These are phyloP conservation scores for Lepidurus couesii DNA, from an alignment of 1,140 invertebrate species.

Conservation along the genomic window DNA sequence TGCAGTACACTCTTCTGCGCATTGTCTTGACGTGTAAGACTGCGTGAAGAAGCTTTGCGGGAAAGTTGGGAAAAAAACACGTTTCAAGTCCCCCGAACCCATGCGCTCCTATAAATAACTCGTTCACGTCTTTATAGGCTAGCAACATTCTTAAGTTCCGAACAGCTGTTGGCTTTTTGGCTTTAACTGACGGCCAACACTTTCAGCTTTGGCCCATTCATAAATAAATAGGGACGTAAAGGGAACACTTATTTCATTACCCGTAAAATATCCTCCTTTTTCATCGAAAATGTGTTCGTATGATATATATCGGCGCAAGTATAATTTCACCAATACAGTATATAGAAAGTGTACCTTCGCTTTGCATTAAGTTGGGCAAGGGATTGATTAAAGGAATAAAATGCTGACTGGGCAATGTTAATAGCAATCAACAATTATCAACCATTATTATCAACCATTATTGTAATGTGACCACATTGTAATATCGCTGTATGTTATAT, in stretches of 20 bases:
- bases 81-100: constrained; percentile 1
- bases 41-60: neutral
- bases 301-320: no score
- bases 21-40: neutral
- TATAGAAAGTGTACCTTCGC: no score
- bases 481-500: neutral
- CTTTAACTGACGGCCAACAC: neutral
- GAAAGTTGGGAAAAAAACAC: neutral
- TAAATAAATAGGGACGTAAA: neutral
- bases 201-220: neutral
- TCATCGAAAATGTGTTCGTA: no score
- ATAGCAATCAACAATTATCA: neutral
- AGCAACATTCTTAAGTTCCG: neutral
- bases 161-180: neutral
- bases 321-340: no score
- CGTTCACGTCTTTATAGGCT: neutral
- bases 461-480: no score
- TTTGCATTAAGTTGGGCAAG: no score
- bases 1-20: neutral
- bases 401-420: neutral
- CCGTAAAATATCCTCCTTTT: neutral
- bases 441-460: neutral
- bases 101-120: neutral
- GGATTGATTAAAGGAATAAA: neutral
- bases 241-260: neutral